Conservation (phyloP, 2,888 invertebrate species). For the Eudemis profundana region DNA sequence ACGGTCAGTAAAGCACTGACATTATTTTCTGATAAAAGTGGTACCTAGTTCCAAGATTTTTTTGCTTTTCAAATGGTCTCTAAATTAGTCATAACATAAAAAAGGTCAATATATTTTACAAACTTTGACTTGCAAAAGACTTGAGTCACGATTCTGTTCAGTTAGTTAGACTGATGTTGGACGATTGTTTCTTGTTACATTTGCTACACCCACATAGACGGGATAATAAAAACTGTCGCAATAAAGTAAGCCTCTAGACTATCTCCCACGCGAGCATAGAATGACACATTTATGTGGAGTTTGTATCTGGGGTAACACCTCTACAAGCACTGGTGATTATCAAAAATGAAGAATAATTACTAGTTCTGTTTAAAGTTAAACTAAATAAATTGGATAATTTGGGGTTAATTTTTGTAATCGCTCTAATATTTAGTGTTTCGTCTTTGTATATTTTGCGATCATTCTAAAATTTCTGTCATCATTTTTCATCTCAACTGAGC, state of each 20-base stretch:
- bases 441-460: no score
- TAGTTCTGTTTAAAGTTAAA: no score
- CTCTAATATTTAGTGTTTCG: no score
- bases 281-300: conserved; percentile 19
- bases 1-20: no score
- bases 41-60: no score
- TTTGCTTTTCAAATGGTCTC: no score
- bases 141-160: conserved; percentile 4
- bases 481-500: no score
- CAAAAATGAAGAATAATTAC: neutral
- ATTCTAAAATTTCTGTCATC: no score
- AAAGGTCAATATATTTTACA: neutral
- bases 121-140: neutral
- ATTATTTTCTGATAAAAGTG: no score
- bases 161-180: conserved; percentile 17
- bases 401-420: no score
- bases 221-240: conserved; percentile 53
- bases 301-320: conserved; percentile 18
- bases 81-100: no score
- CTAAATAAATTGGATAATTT: no score
- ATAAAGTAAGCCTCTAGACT: conserved; percentile 50
- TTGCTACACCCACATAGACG: conserved; percentile 40
- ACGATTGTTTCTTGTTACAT: conserved; percentile 14
- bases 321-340: neutral
- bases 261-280: conserved; percentile 50